Evolutionary conservation across 2,113 vertebrate genomes (phyloP).

Genomic region (Montifringilla adamsi): DNA sequence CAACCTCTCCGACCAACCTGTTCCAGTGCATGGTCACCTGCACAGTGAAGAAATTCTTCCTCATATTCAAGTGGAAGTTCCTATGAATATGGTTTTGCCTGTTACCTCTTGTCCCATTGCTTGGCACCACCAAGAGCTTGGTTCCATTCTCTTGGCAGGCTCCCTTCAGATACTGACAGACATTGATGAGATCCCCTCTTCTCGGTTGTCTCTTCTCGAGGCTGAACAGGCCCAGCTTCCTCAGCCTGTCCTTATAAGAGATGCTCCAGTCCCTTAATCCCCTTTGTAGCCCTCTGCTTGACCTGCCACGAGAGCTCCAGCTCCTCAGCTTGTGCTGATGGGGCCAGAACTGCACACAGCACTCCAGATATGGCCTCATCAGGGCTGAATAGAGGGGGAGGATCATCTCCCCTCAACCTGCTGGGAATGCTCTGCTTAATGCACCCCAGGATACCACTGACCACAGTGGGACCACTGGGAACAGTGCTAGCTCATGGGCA

Average conservation of each 20-base stretch:
- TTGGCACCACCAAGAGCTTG: not conserved
- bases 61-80: not conserved
- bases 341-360: not conserved
- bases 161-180: not conserved
- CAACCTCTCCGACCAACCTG: not conserved
- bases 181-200: not conserved
- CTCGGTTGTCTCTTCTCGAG: fast-evolving
- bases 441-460: not conserved
- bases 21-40: not conserved
- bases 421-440: not conserved
- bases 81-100: not conserved
- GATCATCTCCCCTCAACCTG: not conserved
- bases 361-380: not conserved
- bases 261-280: not conserved
- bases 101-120: not conserved
- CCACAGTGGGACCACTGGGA: not conserved
- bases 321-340: not conserved
- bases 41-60: not conserved
- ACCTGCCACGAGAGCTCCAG: not conserved
- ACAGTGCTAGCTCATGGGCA: not conserved
- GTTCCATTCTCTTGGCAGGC: not conserved
- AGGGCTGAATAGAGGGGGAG: not conserved
- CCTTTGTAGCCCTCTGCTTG: not conserved
- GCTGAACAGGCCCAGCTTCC: not conserved
- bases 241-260: not conserved